phyloP scores from a whole-genome alignment of 2,797 vertebrate species.

The Leptatherina wallacei region DNA sequence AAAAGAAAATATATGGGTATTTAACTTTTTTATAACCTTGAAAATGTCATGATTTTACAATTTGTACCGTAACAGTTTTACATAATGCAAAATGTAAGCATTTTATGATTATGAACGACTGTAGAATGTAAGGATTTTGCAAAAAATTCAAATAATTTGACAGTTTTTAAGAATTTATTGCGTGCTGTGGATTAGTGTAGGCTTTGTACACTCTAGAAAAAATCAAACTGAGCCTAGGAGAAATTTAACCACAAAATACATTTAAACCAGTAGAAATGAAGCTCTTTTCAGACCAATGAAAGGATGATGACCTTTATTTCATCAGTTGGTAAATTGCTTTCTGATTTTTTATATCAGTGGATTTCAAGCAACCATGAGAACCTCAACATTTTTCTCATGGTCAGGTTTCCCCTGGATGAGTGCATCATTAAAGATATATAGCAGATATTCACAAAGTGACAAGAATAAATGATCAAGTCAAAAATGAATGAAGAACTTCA shows the following conservation, averaged over 20 bases:
- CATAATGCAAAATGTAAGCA: too few relatives aligned
- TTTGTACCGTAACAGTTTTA: background rate
- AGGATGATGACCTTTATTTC: constrained; percentile 28
- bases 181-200: too few relatives aligned
- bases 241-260: constrained; percentile 26
- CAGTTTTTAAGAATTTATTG: too few relatives aligned
- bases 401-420: constrained; percentile 12
- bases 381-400: background rate
- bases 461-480: constrained; percentile 19
- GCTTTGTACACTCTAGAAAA: too few relatives aligned
- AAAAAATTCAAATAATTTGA: too few relatives aligned
- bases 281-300: constrained; percentile 28
- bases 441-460: background rate
- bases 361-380: constrained; percentile 15
- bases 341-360: constrained; percentile 15
- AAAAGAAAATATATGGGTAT: background rate
- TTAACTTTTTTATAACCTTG: too few relatives aligned
- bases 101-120: too few relatives aligned
- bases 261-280: constrained; percentile 20
- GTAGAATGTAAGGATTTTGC: too few relatives aligned
- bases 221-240: constrained; percentile 11
- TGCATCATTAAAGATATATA: constrained; percentile 14
- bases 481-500: background rate
- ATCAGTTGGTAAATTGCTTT: background rate
- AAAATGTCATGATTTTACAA: background rate